Evolutionary conservation across 1,140 invertebrate species (phyloP).

Genomic region (Drosophila mauritiana): DNA sequence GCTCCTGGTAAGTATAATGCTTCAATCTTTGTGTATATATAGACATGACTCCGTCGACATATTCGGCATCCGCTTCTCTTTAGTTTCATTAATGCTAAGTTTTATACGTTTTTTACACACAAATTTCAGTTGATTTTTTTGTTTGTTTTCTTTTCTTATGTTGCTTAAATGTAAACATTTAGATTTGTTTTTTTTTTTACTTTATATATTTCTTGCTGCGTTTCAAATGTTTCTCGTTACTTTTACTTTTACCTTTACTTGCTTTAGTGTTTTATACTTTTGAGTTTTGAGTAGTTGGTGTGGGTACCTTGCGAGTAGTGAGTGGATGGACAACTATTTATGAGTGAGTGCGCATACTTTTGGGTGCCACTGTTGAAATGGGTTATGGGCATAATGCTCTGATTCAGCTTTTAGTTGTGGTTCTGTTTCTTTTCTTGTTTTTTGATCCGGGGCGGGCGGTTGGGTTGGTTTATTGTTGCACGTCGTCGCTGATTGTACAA

Average conservation of each 20-base stretch:
- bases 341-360: slow-evolving; percentile 60
- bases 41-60: slow-evolving; percentile 38
- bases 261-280: slow-evolving; percentile 50
- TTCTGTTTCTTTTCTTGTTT: slow-evolving; percentile 5
- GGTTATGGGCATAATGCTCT: slow-evolving; percentile 49
- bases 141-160: slow-evolving; percentile 38
- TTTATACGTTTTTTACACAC: slow-evolving; percentile 80
- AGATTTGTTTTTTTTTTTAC: slow-evolving; percentile 60
- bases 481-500: slow-evolving; percentile 81
- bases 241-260: slow-evolving; percentile 15
- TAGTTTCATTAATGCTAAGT: slow-evolving; percentile 67
- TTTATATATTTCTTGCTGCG: slow-evolving; percentile 65
- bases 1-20: slow-evolving; percentile 52
- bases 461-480: slow-evolving; percentile 70
- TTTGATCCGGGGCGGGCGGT: slow-evolving; percentile 15
- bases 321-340: slow-evolving; percentile 43
- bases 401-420: slow-evolving; percentile 14
- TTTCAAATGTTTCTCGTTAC: slow-evolving; percentile 44
- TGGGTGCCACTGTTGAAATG: slow-evolving; percentile 61
- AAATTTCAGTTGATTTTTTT: slow-evolving; percentile 73
- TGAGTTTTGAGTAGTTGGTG: slow-evolving; percentile 71
- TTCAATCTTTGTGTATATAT: slow-evolving; percentile 49
- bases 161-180: slow-evolving; percentile 76
- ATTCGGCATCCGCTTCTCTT: slow-evolving; percentile 21
- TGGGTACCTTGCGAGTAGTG: slow-evolving; percentile 47